Base-by-base conservation (phyloP, 2,888 invertebrate species). In the Sarcophaga subvicina region DNA sequence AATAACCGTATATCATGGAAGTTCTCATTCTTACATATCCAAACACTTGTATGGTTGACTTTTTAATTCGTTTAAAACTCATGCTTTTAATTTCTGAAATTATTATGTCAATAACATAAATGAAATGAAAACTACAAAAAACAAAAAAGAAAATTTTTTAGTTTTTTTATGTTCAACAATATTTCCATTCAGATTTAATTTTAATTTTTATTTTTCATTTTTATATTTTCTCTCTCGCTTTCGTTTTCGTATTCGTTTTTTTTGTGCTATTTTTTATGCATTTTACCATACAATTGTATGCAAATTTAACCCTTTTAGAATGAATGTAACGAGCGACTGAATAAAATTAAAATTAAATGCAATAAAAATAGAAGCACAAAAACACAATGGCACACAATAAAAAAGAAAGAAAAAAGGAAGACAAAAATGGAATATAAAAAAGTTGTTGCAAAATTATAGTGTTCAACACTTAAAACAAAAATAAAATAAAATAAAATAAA, bases 211-310 rank as follows among this genome's bases (percentile, higher is more conserved):
- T 37, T 37, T 37, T 37, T 6, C 2, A 10, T 37, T 37, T 37
- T 10, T 37, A 37, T 37, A 37, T 37, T 37, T 37, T 37, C 37
- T 37, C 8, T 37, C 37, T 37, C 37, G 17, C 60, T 62, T 63
- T 78, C 69, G 17, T 22, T 70, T 60, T 70, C 47, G 59, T 78
- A 62, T 81, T 66, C 22, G 22, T 71, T 62, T 64, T 59, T 60
- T 77, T 69, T 60, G 67, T 20, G 76, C 22, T 22, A 37, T 71
- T 59, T 47, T 27, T 69, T 69, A 73, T 70, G 60, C 47, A 77
- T 70, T 80, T 80, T 66, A 12, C 37, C 37, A 37, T 37, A 37
- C 77, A 77, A 86, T 82, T 82, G 78, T 75, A 79, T 76, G 80
- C 20, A 77, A 82, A 85, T 85, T 73, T 63, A 66, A 79, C 27